Evolutionary conservation across 2,888 invertebrate species (phyloP), one percentile per base, ranked within the genome.

Genomic region (Rhorus exstirpatorius): DNA sequence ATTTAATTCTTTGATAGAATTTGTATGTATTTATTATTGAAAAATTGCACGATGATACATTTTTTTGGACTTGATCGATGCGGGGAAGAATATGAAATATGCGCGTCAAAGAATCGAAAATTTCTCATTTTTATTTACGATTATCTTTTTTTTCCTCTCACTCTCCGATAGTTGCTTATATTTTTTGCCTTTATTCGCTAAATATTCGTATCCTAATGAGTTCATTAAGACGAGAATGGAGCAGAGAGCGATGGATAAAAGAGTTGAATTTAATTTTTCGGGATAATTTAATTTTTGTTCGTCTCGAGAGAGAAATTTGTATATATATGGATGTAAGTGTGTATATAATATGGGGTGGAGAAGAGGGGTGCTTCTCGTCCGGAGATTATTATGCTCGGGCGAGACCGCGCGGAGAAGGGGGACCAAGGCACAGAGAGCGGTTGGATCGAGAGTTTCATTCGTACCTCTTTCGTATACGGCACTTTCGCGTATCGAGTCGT

Each of bases 391-490:
- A 82, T 71, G 74, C 79, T 75, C 70, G 58, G 44, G 75, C 55
- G 35, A 65, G 65, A 46, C 8, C 55, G n/a, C n/a, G n/a, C n/a
- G 63, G 46, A 31, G 60, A 61, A 49, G 21, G 14, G 41, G 79
- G 77, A 46, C 61, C 60, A 44, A 38, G 74, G 83, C 79, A 81
- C 53, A 24, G 65, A 65, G 78, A 72, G 72, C 79, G 78, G 81
- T 81, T 51, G 85, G 87, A 85, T 82, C 81, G 81, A 74, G 81
- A 82, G 74, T 78, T 82, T 55, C 78, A 78, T 82, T 82, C 81
- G 78, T 78, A 44, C 55, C 63, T 78, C 78, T 82, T 79, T 75
- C 81, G 74, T 75, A 53, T 79, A 79, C 79, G 63, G 75, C 82
- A 79, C 82, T 82, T 72, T 78, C 44, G 65, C 55, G 72, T 82